Evolutionary conservation across 2,888 invertebrate species (phyloP), one percentile per base, ranked within the genome.

Genomic region (Macroteleia sp.): DNA sequence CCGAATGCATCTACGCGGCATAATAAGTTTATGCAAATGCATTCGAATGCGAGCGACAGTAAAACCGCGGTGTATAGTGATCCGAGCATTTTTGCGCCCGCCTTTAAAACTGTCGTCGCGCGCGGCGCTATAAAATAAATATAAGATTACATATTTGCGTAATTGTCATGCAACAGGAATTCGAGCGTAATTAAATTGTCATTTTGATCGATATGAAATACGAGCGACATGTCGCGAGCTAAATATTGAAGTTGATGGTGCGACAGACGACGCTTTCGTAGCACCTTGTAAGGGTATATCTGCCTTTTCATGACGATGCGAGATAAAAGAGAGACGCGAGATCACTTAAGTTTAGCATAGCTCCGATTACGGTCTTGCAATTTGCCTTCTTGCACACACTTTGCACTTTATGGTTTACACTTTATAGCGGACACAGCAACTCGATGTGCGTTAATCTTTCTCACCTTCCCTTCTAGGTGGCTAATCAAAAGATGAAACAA

Each of bases 301-400:
- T 42, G 48, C 62, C 56, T 67, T 76, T 76, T 70, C 57, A 70
- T 54, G 70, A 70, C 70, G 64, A 76, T 70, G 70, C 69, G 46
- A 76, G 69, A 70, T 70, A 76, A 76, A 76, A 70, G 70, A 64
- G 70, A 67, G 67, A 77, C 67, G 77, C 77, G 71, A 66, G 70
- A 77, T 77, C 77, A 77, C 77, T 77, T 71, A 71, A 77, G 77
- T 77, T 77, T 71, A 77, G 67, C 62, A 73, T 70, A 70, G 74
- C 74, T 78, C 74, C 78, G 78, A 78, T 78, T 78, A 78, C 78
- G 74, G 73, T 70, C 78, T 74, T 48, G 74, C 69, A 78, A 78
- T 70, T 78, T 78, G 74, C 74, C 67, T 78, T 74, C 78, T 74
- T 54, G 73, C 71, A 57, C 52, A 67, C 67, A 67, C 71, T 77